Evolutionary conservation across 2,888 invertebrate species (phyloP).

Genomic region (Pachliopta kotzebuea): DNA sequence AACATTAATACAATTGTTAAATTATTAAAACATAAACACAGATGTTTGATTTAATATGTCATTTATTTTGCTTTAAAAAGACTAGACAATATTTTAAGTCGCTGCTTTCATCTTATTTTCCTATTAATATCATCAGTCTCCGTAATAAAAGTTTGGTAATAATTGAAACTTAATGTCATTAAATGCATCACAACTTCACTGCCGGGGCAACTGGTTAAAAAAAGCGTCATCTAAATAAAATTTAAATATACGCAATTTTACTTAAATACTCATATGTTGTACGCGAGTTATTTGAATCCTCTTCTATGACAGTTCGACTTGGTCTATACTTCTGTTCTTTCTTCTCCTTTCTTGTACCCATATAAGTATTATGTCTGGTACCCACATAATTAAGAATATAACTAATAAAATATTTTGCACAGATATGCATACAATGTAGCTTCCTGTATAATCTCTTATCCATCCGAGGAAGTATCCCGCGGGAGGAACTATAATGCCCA

Average conservation of each 20-base stretch:
- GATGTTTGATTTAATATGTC: not conserved
- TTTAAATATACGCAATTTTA: not conserved
- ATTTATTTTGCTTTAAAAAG: not conserved
- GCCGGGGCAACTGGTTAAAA: constrained; percentile 27
- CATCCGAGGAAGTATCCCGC: constrained; percentile 84
- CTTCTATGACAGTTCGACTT: constrained; percentile 44
- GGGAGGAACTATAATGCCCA: constrained; percentile 84
- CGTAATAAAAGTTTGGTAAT: constrained; percentile 30
- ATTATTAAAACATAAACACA: too few species aligned
- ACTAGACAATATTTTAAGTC: not conserved
- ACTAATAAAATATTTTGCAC: constrained; percentile 80
- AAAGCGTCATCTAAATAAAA: not conserved
- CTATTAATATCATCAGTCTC: constrained; percentile 30
- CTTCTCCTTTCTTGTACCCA: constrained; percentile 54
- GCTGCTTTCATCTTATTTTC: not conserved
- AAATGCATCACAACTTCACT: constrained; percentile 31
- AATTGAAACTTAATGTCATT: constrained; percentile 6
- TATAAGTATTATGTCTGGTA: constrained; percentile 77
- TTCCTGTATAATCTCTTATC: constrained; percentile 83
- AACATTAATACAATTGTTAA: too few species aligned
- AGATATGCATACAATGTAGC: constrained; percentile 83
- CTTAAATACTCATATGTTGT: not conserved
- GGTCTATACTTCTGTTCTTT: constrained; percentile 43
- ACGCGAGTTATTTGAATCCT: not conserved
- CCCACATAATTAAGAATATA: constrained; percentile 79